These are phyloP conservation scores for Cotesia chilonis DNA, from an alignment of 1,140 invertebrate species.

Conservation along the genomic window DNA sequence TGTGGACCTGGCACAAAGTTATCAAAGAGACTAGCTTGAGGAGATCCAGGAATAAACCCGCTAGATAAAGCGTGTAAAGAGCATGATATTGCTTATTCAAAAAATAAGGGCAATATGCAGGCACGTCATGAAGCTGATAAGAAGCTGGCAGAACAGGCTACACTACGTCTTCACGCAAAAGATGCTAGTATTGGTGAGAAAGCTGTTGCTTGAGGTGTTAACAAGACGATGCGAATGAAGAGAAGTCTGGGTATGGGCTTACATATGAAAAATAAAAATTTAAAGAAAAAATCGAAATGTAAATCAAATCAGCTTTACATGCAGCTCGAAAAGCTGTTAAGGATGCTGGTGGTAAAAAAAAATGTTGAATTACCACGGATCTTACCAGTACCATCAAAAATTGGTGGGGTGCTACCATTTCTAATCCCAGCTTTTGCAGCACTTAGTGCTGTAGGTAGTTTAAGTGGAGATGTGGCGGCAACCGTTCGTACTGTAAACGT, in stretches of 20 bases:
- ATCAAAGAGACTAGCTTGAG: too few relatives aligned
- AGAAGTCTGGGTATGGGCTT: background rate
- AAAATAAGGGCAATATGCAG: background rate
- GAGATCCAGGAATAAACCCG: background rate
- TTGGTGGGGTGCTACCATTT: too few relatives aligned
- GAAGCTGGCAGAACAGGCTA: background rate
- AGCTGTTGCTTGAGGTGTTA: too few relatives aligned
- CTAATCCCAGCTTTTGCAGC: too few relatives aligned
- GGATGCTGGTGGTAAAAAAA: too few relatives aligned
- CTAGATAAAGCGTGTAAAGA: background rate
- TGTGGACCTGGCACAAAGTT: too few relatives aligned
- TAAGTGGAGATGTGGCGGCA: too few relatives aligned
- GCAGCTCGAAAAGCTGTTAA: too few relatives aligned
- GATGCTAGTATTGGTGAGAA: background rate
- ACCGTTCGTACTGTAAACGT: conserved; percentile 37
- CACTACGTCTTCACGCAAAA: background rate
- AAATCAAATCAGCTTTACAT: too few relatives aligned
- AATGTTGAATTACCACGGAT: background rate
- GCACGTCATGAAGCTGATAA: background rate
- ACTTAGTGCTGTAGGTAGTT: too few relatives aligned
- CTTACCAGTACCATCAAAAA: background rate
- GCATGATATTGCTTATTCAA: conserved; percentile 3
- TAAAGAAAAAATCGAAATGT: too few relatives aligned
- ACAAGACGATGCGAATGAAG: too few relatives aligned
- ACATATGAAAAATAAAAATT: background rate